phyloP scores from a whole-genome alignment of 2,113 vertebrate species.

The Percina caprodes region DNA sequence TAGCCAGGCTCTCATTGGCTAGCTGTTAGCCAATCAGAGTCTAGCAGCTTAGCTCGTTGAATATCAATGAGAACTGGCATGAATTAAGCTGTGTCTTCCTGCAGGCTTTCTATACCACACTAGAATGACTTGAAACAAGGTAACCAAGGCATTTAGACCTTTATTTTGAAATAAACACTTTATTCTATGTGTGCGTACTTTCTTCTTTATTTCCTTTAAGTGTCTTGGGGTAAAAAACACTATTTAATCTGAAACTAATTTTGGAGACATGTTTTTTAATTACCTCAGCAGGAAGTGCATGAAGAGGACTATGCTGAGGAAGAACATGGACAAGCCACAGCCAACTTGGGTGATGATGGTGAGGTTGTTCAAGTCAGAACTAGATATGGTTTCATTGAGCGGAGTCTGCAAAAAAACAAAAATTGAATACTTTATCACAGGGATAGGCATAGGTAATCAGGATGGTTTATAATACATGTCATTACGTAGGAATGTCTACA shows the following conservation, averaged over 20 bases:
- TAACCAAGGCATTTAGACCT: neutral
- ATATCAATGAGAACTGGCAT: no score
- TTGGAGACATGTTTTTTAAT: neutral
- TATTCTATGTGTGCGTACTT: neutral
- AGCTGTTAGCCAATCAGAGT: no score
- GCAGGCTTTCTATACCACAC: no score
- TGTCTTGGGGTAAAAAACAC: neutral
- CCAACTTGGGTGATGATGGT: slow-evolving; percentile 78
- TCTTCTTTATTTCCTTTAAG: neutral
- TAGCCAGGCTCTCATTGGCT: no score
- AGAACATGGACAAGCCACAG: slow-evolving; percentile 81
- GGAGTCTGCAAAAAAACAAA: slow-evolving; percentile 51
- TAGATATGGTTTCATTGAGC: slow-evolving; percentile 38
- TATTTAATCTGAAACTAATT: neutral
- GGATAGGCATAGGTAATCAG: neutral
- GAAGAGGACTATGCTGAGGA: slow-evolving; percentile 75
- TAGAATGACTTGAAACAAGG: no score
- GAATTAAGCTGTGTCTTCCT: no score
- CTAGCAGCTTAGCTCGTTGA: no score
- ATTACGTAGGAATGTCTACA: neutral
- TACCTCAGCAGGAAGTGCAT: slow-evolving; percentile 80
- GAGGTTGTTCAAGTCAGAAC: slow-evolving; percentile 64
- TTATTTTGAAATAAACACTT: neutral
- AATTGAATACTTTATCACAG: neutral
- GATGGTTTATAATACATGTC: no score